Conservation (phyloP, 2,888 invertebrate genomes). For the Parthenolecanium corni region DNA sequence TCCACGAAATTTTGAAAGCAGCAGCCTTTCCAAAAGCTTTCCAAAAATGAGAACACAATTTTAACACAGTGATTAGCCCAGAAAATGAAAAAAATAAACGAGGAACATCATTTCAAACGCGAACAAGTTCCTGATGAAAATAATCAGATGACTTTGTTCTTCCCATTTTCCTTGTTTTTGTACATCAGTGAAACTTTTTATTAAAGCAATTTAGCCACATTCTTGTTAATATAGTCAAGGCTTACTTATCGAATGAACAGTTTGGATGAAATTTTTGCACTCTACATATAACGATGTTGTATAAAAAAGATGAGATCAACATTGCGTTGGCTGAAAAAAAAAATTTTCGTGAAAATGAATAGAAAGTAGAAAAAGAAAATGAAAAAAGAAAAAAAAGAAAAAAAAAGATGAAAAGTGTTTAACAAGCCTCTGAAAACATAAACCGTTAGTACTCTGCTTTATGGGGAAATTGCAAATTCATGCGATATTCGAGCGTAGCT, state of each 20-base stretch:
- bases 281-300: neutral
- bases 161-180: neutral
- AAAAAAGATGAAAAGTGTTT: neutral
- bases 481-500: slow-evolving; percentile 3
- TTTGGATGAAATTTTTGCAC: too few species aligned
- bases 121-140: neutral
- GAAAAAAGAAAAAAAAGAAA: neutral
- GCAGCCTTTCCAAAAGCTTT: too few species aligned
- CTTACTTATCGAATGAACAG: too few species aligned
- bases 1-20: too few species aligned
- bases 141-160: neutral
- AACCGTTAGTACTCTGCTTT: slow-evolving; percentile 4
- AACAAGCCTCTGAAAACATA: neutral
- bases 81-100: neutral
- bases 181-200: neutral
- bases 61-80: too few species aligned
- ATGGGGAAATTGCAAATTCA: slow-evolving; percentile 15
- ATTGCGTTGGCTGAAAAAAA: neutral
- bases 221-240: too few species aligned
- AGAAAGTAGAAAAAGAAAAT: neutral
- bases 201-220: neutral
- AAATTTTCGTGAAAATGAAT: neutral
- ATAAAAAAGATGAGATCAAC: neutral
- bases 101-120: neutral
- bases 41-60: too few species aligned